Evolutionary conservation across 2,113 vertebrate species (phyloP).

Genomic region (Turnix velox): DNA sequence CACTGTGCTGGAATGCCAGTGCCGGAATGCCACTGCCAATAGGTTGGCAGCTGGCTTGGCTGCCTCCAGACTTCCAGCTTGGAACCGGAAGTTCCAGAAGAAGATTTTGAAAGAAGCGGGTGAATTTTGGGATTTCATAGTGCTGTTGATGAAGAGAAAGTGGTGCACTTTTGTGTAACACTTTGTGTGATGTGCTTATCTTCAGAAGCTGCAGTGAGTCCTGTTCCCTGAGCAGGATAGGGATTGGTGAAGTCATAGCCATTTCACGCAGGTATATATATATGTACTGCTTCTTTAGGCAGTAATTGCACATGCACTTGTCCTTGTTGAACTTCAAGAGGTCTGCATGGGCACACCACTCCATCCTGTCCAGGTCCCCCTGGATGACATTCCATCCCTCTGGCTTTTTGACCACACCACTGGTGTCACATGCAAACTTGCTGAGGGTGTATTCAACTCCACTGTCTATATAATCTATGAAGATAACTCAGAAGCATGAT

Average conservation of each 20-base stretch:
- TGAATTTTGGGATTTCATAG: neutral
- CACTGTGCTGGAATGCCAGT: neutral
- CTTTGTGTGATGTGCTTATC: neutral
- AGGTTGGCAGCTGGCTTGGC: neutral
- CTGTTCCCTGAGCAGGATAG: neutral
- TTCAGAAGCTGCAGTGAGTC: neutral
- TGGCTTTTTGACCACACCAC: too few relatives aligned
- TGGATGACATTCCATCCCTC: too few relatives aligned
- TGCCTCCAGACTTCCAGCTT: neutral
- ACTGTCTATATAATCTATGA: too few relatives aligned
- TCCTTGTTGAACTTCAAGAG: too few relatives aligned
- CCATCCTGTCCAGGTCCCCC: too few relatives aligned
- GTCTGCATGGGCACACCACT: too few relatives aligned
- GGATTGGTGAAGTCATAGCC: neutral
- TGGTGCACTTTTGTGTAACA: neutral
- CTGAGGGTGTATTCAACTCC: too few relatives aligned
- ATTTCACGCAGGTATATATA: neutral
- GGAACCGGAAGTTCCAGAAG: neutral
- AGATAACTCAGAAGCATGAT: neutral
- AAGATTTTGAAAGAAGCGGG: neutral
- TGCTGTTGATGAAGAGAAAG: neutral
- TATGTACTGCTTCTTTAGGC: neutral
- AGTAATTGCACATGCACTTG: neutral
- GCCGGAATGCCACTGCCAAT: neutral
- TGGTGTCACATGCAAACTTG: too few relatives aligned